phyloP scores from a whole-genome alignment of 2,888 invertebrate species.

The Hofmannophila pseudospretella region DNA sequence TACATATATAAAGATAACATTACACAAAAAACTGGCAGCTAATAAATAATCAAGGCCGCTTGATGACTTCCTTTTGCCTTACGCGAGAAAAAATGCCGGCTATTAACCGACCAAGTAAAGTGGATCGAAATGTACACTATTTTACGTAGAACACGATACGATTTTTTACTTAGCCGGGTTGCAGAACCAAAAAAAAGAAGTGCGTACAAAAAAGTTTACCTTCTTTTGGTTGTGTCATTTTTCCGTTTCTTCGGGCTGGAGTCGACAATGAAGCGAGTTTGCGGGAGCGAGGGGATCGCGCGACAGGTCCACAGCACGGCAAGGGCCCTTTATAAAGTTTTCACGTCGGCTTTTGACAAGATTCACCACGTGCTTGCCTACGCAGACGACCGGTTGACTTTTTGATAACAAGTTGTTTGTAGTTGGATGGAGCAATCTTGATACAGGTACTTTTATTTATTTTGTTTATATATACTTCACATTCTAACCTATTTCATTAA shows the following conservation, averaged over 20 bases:
- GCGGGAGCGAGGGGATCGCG: conserved; percentile 36
- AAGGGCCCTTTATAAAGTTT: conserved; percentile 66
- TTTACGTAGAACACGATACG: not conserved
- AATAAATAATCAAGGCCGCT: conserved; percentile 4
- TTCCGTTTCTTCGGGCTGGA: conserved; percentile 20
- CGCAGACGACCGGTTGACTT: conserved; percentile 37
- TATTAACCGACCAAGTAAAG: conserved; percentile 13
- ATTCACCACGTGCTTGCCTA: conserved; percentile 54
- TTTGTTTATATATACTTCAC: too few species aligned
- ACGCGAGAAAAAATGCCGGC: conserved; percentile 14
- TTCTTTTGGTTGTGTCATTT: conserved; percentile 65
- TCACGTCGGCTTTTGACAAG: conserved; percentile 34
- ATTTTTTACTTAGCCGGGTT: conserved; percentile 21
- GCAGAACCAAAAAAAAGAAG: conserved; percentile 13
- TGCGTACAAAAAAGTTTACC: conserved; percentile 45
- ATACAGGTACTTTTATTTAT: conserved; percentile 16
- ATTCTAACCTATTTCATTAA: too few species aligned
- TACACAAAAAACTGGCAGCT: not conserved
- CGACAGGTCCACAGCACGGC: conserved; percentile 40
- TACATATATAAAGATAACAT: too few species aligned
- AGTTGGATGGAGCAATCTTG: conserved; percentile 29
- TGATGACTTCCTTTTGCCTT: conserved; percentile 9
- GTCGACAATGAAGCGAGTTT: conserved; percentile 27
- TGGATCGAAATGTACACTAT: not conserved
- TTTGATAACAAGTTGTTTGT: conserved; percentile 48